Evolutionary conservation across 1,140 invertebrate genomes (phyloP), one percentile per base, ranked within the genome.

Genomic region (Calycopis cecrops): DNA sequence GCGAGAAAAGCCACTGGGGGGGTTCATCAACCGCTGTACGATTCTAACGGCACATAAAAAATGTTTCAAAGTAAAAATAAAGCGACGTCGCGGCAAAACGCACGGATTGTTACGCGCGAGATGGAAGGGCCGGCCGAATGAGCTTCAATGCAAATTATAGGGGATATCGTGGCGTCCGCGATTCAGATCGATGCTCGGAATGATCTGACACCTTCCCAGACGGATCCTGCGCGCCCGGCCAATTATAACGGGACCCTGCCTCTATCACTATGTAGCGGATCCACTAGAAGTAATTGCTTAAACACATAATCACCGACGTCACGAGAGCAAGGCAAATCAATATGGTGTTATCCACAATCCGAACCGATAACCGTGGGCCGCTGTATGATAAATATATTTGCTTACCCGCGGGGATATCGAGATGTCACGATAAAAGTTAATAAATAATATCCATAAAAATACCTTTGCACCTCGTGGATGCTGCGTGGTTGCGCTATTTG

Each of bases 211-310:
- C 69, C 66, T 69, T 57, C 62, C 61, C 61, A 62, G 63, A 59
- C 59, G 65, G 52, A 62, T 57, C 65, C 61, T 48, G 57, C 48
- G 50, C 63, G 62, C 60, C 66, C 57, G 48, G 57, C 62, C 60
- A 68, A 71, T 71, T 71, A 71, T 71, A 71, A 71, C 69, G 69
- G 69, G 62, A 71, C 37, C 61, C 62, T 66, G 64, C 56, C 66
- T 66, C 57, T 59, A 63, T 58, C 60, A 58, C 57, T 64, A 57
- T 59, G 61, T 61, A 62, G 69, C 63, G 62, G 60, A 59, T 64
- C 57, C 58, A 53, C 59, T 57, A 48, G 59, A 54, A 62, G 63
- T 71, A 69, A 71, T 71, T 71, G 63, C 66, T 69, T 71, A 71
- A 71, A 67, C 69, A 64, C 62, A 71, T 69, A 69, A 67, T 71